Conservation (phyloP, 2,888 invertebrate genomes). For the Nasonia oneida region DNA sequence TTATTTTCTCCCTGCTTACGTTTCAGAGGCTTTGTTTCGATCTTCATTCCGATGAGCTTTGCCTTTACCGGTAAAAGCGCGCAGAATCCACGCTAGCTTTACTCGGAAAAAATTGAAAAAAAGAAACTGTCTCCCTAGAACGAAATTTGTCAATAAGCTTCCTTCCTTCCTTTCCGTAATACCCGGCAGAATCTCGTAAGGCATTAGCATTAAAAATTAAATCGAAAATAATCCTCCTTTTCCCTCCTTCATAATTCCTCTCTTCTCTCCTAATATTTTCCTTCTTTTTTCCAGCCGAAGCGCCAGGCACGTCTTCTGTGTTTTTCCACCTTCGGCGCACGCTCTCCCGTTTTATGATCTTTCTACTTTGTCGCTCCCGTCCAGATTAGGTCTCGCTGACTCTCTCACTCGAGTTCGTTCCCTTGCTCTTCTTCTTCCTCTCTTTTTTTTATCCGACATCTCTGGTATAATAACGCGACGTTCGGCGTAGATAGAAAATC, state of each 20-base stretch:
- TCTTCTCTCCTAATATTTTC: conserved; percentile 26
- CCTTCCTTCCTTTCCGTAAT: not conserved
- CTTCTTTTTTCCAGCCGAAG: not conserved
- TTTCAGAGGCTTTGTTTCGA: not conserved
- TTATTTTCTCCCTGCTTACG: not conserved
- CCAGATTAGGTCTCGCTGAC: conserved; percentile 44
- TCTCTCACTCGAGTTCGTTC: conserved; percentile 11
- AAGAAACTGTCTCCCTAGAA: not conserved
- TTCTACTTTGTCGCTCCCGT: conserved; percentile 39
- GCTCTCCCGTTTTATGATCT: conserved; percentile 31
- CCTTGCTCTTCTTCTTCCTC: conserved; percentile 9
- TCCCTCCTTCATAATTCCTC: conserved; percentile 1
- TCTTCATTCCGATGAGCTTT: not conserved
- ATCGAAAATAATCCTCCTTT: conserved; percentile 27
- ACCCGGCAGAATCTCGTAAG: not conserved
- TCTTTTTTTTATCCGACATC: conserved; percentile 32
- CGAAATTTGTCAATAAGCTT: not conserved
- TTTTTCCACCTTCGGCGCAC: conserved; percentile 6
- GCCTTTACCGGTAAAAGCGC: not conserved
- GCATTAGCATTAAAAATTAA: conserved; percentile 20
- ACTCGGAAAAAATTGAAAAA: not conserved
- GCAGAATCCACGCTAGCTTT: not conserved
- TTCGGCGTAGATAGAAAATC: conserved; percentile 55
- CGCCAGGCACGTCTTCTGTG: not conserved
- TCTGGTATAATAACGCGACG: not conserved